Percentiles rank a stretch among this genome's conserved stretches.
Conservation (phyloP, 2,888 invertebrate species). For the Drosophila atroscutellata region DNA sequence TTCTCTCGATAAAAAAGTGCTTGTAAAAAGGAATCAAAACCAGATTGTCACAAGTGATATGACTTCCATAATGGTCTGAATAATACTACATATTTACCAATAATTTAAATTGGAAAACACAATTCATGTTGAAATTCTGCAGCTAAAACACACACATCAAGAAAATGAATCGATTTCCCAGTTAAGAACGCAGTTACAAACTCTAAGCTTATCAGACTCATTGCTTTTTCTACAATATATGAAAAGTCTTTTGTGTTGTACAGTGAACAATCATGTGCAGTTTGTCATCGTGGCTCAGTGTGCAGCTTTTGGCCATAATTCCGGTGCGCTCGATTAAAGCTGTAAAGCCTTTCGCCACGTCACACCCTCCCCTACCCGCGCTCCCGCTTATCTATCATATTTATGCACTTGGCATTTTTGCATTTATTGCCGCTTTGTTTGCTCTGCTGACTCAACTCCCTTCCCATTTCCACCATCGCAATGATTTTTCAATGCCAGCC, state of each 20-base stretch:
- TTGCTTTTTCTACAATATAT: neutral
- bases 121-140: neutral
- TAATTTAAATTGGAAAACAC: neutral
- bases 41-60: neutral
- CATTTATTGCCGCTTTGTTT: conserved; percentile 65
- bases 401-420: conserved; percentile 75
- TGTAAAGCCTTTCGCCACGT: conserved; percentile 46
- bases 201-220: neutral
- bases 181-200: neutral
- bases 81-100: neutral
- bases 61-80: neutral
- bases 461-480: conserved; percentile 5
- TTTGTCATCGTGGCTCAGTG: conserved; percentile 18
- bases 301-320: conserved; percentile 36
- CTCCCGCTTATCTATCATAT: conserved; percentile 43
- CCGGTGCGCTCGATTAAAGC: conserved; percentile 73
- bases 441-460: conserved; percentile 18
- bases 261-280: conserved; percentile 20
- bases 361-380: neutral
- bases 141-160: no score
- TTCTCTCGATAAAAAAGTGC: neutral
- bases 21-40: neutral
- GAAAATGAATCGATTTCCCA: neutral
- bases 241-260: neutral
- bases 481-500: conserved; percentile 77